Base-by-base conservation (phyloP, 1,140 invertebrate genomes). In the Agrilus planipennis region DNA sequence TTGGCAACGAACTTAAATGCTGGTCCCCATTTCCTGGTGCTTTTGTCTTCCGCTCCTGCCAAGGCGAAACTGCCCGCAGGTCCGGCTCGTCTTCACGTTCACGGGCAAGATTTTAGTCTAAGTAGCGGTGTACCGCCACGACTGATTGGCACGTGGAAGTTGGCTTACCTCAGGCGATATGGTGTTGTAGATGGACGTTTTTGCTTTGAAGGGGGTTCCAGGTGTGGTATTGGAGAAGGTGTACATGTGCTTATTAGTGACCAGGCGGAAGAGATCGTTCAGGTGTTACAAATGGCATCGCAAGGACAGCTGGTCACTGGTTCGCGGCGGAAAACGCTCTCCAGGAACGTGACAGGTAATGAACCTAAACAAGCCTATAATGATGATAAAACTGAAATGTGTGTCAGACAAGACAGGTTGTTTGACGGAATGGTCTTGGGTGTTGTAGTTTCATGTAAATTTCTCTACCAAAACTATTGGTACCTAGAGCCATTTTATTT, bases 181-280 rank as follows among this genome's bases (percentile, higher is more conserved):
- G 89, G 88, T 0, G 80, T 86, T 1, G 78, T 91, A 12, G 86
- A 90, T 27, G 84, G 78, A 3, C 72, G 84, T 47, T 89, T 92
- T 55, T 89, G 87, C 50, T 90, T 91, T 64, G 89, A 93, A 62
- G 89, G 88, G 6, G 89, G 89, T 1, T 89, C 87, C 1, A 69
- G 79, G 34, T 91, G 88, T 62, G 83, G 84, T 2, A 81, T 81
- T 43, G 83, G 82, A 4, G 83, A 86, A 60, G 85, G 85, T 1
- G 66, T 89, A 4, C 81, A 86, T 55, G 77, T 88, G 22, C 64
- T 88, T 3, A 69, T 84, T 37, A 81, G 78, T 2, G 84, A 86
- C 54, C 81, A 84, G 52, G 79, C 78, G 1, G 74, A 79, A 19
- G 79, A 84, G 35, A 78, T 89, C 34, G 72, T 75, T 1, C 69